A percentile compares a stretch with the other conserved stretches of the same genome.
Conservation (phyloP, 2,113 vertebrate species). For the Emydura subglobosa region DNA sequence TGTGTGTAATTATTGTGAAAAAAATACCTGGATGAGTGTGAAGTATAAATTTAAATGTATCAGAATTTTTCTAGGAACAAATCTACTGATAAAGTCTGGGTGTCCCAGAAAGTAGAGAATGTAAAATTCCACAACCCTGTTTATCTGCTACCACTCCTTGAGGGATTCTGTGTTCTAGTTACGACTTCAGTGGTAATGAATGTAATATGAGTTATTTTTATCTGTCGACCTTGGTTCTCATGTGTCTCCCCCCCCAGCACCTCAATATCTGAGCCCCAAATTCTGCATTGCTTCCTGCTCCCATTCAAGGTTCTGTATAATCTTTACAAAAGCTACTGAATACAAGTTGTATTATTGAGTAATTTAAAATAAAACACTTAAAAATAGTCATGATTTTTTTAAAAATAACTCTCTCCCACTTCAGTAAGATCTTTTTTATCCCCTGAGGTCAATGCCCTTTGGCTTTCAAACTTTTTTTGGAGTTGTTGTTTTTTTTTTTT, state of each 20-base stretch:
- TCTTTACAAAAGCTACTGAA: not conserved
- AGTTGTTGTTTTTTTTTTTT: too few relatives aligned
- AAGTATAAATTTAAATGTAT: too few relatives aligned
- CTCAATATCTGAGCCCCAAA: not conserved
- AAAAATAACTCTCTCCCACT: not conserved
- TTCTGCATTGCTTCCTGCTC: not conserved
- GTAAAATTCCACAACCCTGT: not conserved
- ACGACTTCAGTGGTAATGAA: not conserved
- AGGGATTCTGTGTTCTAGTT: not conserved
- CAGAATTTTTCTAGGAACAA: not conserved
- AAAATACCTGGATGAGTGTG: too few relatives aligned
- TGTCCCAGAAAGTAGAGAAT: not conserved
- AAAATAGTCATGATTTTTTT: not conserved
- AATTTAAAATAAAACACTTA: not conserved
- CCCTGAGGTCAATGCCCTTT: not conserved
- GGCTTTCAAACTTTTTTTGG: not conserved
- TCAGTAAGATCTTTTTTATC: not conserved
- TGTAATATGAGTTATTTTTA: too few relatives aligned
- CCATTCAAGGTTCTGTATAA: not conserved
- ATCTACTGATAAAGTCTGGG: not conserved
- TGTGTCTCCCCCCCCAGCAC: not conserved
- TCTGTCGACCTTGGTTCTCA: not conserved
- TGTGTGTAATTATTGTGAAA: not conserved
- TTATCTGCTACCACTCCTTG: not conserved
- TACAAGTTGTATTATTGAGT: not conserved